Base-by-base conservation (phyloP, 2,113 vertebrate species). In the Alligator mississippiensis region DNA sequence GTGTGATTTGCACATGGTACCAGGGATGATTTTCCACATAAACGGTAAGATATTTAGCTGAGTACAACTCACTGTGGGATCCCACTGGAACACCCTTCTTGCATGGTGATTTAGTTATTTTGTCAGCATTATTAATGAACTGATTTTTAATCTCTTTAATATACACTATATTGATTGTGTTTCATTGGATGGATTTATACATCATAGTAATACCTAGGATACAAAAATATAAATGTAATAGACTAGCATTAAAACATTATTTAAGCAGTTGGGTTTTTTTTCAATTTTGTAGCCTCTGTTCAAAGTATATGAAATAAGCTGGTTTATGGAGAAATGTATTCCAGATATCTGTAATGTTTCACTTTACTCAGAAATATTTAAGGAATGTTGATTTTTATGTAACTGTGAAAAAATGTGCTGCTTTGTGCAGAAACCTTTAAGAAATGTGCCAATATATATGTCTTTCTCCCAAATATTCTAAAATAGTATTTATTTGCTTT, bases 371-470 rank as follows among this genome's bases (percentile, higher is more conserved):
- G 95, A 97, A 98, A 95, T 95, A 84, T 85, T 95, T 96, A 96
- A 96, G 85, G 91, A 93, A 95, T 93, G 15, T 90, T 84, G 85
- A 93, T 94, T 97, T 97, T 98, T 97, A 96, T 66, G 88, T 96
- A 96, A 95, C 92, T 85, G 27, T 83, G 75, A 93, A 97, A 97
- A 98, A 97, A 96, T 97, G 88, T 96, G 94, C 96, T 97, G 89
- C 87, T 90, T 93, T 96, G 95, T 93, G 93, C 95, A 97, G 89
- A 97, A 97, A 95, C 95, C 85, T 80, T 94, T 92, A 91, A 93
- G 84, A 92, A 94, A 95, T 90, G 47, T 93, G 92, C 94, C 85
- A 93, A 59, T 93, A 97, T 96, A 92, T 97, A 93, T 92, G 94
- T 34, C 77, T 96, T 96, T 96, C 54, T 80, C 85, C 79, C 68